Conservation (phyloP, 2,888 invertebrate genomes). For the Gandaritis pyraliata region DNA sequence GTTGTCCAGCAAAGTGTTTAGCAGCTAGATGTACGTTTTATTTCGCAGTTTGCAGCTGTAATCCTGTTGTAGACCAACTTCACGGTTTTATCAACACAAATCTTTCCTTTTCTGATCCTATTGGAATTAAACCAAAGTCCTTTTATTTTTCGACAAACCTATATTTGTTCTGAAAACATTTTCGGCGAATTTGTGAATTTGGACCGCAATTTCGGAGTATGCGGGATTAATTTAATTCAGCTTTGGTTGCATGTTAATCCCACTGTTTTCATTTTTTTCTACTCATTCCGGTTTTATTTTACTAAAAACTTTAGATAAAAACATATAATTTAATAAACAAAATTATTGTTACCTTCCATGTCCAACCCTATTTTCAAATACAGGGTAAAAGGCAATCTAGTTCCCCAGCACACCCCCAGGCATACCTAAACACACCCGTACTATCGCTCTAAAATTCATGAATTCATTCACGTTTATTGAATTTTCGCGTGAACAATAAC, state of each 20-base stretch:
- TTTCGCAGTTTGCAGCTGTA: constrained; percentile 34
- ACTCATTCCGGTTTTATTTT: neutral
- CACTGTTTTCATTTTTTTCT: neutral
- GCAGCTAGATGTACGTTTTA: constrained; percentile 30
- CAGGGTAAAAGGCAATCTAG: constrained; percentile 23
- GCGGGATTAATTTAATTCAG: too few species aligned
- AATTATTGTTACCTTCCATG: constrained; percentile 3
- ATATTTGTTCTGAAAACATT: constrained; percentile 1
- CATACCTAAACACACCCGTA: constrained; percentile 24
- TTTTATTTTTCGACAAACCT: constrained; percentile 10
- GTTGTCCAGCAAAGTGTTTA: constrained; percentile 28
- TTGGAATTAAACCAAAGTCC: constrained; percentile 21
- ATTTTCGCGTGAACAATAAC: constrained; percentile 36
- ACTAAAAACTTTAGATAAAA: neutral
- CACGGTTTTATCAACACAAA: constrained; percentile 28
- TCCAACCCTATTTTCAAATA: constrained; percentile 13
- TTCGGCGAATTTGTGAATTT: neutral
- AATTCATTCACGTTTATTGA: constrained; percentile 31
- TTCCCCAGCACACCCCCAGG: constrained; percentile 20
- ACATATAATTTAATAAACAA: neutral
- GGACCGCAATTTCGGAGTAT: too few species aligned
- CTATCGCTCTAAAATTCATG: constrained; percentile 33
- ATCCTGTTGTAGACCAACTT: constrained; percentile 35
- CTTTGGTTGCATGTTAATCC: neutral
- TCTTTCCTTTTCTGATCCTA: constrained; percentile 25